Base-by-base conservation (phyloP, 2,113 vertebrate species). In the Dasyornis broadbenti region DNA sequence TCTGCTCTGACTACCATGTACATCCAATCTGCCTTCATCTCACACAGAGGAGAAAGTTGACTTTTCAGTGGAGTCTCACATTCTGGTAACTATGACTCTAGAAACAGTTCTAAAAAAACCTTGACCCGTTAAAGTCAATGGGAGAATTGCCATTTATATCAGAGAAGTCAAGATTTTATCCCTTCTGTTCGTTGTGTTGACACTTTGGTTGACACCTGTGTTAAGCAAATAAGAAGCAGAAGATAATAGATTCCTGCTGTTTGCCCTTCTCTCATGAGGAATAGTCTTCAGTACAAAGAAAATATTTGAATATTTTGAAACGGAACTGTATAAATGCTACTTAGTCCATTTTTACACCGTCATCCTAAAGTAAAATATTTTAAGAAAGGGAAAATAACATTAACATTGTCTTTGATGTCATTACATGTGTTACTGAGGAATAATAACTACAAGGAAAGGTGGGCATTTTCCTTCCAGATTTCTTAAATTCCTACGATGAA, bases 1-100 rank as follows among this genome's bases (percentile, higher is more conserved):
- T 96, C 87, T 91, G 50, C 89, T 94, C 80, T 92, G 75, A 85
- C 71, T 95, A 52, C 52, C 21, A 54, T 31, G 63, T 85, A 56
- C 64, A 64, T 79, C 77, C 63, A 90, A 76, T 92, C 91, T 94
- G 66, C 76, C 31, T 89, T 68, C 28, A 59, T 76, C 82, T 89
- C 64, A 69, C 26, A 78, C 31, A 76, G 52, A 53, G 40, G 47
- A 80, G 69, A 77, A 87, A 66, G 44, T n/a, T 72, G 44, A 33
- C 35, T 92, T 47, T 68, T 69, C 49, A 76, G 15, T 8, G 3
- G 9, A 85, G 22, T 45, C 35, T 73, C 30, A 70, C 30, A 87
- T 23, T 61, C 50, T 60, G 52, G 49, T 22, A 94, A 63, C 35
- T 50, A 40, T 68, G 59, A 78, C 69, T 82, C 76, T 76, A 79